Base-by-base conservation (phyloP, 2,888 invertebrate genomes). In the Noctua janthina region DNA sequence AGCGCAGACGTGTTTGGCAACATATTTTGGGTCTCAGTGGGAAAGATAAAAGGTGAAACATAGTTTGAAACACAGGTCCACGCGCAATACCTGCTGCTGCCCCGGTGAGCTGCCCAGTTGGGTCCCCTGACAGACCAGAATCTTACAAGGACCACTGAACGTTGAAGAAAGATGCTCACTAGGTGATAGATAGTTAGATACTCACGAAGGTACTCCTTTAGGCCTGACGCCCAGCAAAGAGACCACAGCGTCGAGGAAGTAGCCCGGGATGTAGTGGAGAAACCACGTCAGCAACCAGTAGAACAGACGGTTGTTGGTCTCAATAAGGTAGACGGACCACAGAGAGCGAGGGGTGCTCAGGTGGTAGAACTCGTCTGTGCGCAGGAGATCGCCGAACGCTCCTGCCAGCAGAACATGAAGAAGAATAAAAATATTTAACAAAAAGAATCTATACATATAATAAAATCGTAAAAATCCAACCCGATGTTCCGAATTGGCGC, bases 181-280 rank as follows among this genome's bases (percentile, higher is more conserved):
- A 64, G 8, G 35, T 64, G 15, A 20, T 51, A 49, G 51, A 35
- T 35, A 29, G 20, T 54, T 3, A 64, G 20, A n/a, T 20, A 76
- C 76, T 76, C 10, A 84, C 84, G 71, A 5, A 8, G 84, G 84
- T 15, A 87, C 1, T 7, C 87, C 78, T 10, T 84, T 87, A 1
- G 84, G 74, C 39, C 74, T 64, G 10, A 83, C 67, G n/a, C 78
- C 71, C 13, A 84, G 83, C 6, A 77, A 0, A 6, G 67, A 29
- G 8, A 76, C 84, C 29, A 78, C 39, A 2, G 74, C 74, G 35
- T 84, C 84, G 0, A 84, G 35, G 51, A 77, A 46, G 64, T 77
- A 84, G 6, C 74, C 84, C 0, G 84, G 84, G 1, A 84, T 77
- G 20, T 74, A 87, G 51, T 84, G 84, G 2, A 87, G 39, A 1